Base-by-base conservation (phyloP, 2,797 vertebrate genomes). In the Pseudotriccus pelzelni region DNA sequence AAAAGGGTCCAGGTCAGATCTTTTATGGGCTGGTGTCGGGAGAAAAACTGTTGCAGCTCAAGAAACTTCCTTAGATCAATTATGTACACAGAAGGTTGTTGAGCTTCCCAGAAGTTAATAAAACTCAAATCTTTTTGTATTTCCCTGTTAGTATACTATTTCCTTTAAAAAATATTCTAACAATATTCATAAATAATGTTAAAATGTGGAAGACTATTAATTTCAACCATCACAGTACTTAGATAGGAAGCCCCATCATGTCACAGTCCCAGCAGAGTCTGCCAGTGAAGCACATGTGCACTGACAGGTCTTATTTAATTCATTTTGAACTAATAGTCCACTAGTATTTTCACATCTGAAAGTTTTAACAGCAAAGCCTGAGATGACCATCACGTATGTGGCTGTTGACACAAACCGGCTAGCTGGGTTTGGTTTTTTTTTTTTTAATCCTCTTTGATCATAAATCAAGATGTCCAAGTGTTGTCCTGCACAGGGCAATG, bases 31-130 rank as follows among this genome's bases (percentile, higher is more conserved):
- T 79, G 56, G 43, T 46, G 25, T 10, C 47, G 56, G 55, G 47
- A 84, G 32, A 49, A 73, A 66, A 69, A 28, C 47, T 20, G 16
- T 27, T 18, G 39, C 52, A 92, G 73, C 28, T 92, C 39, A 55
- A 58, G 27, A 72, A 90, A 52, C 36, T 77, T 92, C 39, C 36
- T 32, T 53, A 73, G 50, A 70, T 83, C 55, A 88, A 36, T 25
- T 32, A 19, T 0, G 0, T 20, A 58, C 36, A 37, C 0, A 17
- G 49, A 85, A 85, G 22, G 27, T 3, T n/a, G 50, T 0, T 41
- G 34, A 87, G 46, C n/a, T 41, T 55, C 59, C 27, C 46, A 50
- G 41, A 64, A 52, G 37, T 72, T 30, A 59, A 34, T 30, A 60
- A 60, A 18, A 16, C n/a, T 23, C 68, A 62, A 12, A 24, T 59